Percentiles rank a stretch among this genome's conserved stretches.
Conservation (phyloP, 2,888 invertebrate genomes). For the Nowickia ferox region DNA sequence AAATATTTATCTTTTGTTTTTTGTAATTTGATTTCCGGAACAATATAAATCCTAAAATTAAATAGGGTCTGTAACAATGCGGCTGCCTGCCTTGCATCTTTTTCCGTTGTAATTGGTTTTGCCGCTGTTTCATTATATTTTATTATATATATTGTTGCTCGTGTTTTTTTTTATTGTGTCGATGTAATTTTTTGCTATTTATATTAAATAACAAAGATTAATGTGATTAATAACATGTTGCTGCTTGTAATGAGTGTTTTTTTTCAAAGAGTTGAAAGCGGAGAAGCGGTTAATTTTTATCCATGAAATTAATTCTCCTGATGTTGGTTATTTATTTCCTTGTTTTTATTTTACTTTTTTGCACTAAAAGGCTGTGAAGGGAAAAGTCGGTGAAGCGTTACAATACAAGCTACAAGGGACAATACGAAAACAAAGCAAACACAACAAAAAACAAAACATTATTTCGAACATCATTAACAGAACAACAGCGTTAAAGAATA, state of each 20-base stretch:
- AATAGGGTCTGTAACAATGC: neutral
- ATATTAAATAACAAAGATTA: constrained; percentile 50
- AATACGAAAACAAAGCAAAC: neutral
- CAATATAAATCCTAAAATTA: neutral
- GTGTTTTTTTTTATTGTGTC: neutral
- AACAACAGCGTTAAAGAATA: neutral
- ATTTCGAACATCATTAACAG: constrained; percentile 8
- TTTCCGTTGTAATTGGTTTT: constrained; percentile 8
- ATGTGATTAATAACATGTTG: constrained; percentile 59
- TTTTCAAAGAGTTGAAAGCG: neutral
- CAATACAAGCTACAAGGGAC: constrained; percentile 3
- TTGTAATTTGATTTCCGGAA: neutral
- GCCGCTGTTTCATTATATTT: neutral
- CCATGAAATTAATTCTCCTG: constrained; percentile 9
- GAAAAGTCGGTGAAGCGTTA: constrained; percentile 20
- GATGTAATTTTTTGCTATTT: neutral
- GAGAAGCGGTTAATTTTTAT: neutral
- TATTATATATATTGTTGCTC: too few species aligned
- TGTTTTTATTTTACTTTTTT: neutral
- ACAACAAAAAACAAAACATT: neutral
- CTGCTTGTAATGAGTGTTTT: neutral
- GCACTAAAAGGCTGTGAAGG: constrained; percentile 27
- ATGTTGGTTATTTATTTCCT: constrained; percentile 28
- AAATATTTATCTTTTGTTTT: neutral
- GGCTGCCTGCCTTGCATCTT: neutral